Evolutionary conservation across 2,888 invertebrate genomes (phyloP).

Genomic region (Axea sp.): DNA sequence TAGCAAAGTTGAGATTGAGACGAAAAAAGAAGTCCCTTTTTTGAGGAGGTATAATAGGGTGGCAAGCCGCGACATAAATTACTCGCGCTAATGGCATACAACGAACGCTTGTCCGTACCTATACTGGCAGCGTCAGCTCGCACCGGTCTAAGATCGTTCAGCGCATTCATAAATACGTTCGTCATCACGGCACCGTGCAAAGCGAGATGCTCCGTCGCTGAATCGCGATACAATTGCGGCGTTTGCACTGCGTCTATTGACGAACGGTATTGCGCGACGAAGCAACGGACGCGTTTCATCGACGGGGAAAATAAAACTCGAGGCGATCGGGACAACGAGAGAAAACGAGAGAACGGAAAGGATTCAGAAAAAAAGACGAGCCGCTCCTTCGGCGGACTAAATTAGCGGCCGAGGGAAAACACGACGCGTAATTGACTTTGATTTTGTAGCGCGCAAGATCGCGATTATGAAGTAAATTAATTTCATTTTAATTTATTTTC

Average conservation of each 20-base stretch:
- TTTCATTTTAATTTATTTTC: slow-evolving; percentile 27
- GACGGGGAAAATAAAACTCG: slow-evolving; percentile 29
- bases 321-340: slow-evolving; percentile 10
- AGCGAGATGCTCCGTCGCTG: slow-evolving; percentile 68
- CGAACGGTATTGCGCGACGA: slow-evolving; percentile 69
- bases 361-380: slow-evolving; percentile 24
- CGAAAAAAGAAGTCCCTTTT: slow-evolving; percentile 17
- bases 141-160: slow-evolving; percentile 72
- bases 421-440: slow-evolving; percentile 50
- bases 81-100: slow-evolving; percentile 72
- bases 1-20: slow-evolving; percentile 1
- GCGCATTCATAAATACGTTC: slow-evolving; percentile 73
- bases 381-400: slow-evolving; percentile 22
- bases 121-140: slow-evolving; percentile 69
- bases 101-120: slow-evolving; percentile 71
- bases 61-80: slow-evolving; percentile 69
- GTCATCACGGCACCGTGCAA: slow-evolving; percentile 68
- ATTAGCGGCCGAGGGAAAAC: slow-evolving; percentile 36
- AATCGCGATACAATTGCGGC: slow-evolving; percentile 72
- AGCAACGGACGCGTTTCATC: no score
- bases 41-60: slow-evolving; percentile 54
- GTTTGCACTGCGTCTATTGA: slow-evolving; percentile 67
- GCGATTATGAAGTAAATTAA: slow-evolving; percentile 19
- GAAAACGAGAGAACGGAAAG: slow-evolving; percentile 1
- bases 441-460: slow-evolving; percentile 26